Evolutionary conservation across 2,113 vertebrate species (phyloP).

Genomic region (Aleadryas rufinucha): DNA sequence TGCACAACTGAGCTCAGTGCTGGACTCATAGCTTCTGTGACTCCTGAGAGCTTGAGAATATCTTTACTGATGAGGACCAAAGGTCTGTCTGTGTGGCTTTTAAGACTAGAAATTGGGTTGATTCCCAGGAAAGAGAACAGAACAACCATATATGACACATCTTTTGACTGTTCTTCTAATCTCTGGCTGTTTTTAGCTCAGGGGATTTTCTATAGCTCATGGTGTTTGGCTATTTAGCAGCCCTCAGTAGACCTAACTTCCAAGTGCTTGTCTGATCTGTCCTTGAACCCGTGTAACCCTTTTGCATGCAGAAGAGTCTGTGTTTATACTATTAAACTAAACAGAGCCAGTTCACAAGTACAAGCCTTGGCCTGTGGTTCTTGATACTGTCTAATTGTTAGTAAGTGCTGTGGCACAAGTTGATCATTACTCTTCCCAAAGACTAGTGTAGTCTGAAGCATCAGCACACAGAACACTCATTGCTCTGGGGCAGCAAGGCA

Average conservation of each 20-base stretch:
- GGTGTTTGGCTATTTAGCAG: neutral
- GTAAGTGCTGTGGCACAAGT: neutral
- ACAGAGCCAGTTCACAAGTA: neutral
- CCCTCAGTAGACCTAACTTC: neutral
- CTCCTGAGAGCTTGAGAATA: neutral
- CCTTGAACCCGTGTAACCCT: neutral
- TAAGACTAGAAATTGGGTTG: neutral
- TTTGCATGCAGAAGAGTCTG: neutral
- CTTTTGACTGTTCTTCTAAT: neutral
- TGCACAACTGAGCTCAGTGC: neutral
- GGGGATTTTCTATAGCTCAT: neutral
- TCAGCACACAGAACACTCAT: neutral
- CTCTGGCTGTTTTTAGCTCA: neutral
- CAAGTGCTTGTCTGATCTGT: neutral
- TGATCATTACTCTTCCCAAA: neutral
- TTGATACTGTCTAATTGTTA: neutral
- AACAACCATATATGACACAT: neutral
- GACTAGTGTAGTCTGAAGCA: neutral
- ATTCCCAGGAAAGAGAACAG: neutral
- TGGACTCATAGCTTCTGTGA: neutral
- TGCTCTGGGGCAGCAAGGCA: neutral
- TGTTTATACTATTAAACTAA: conserved; percentile 21
- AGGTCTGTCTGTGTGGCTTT: neutral
- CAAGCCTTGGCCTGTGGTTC: neutral
- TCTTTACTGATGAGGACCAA: neutral